phyloP scores from a whole-genome alignment of 2,888 invertebrate genomes.

The Melanophora roralis region DNA sequence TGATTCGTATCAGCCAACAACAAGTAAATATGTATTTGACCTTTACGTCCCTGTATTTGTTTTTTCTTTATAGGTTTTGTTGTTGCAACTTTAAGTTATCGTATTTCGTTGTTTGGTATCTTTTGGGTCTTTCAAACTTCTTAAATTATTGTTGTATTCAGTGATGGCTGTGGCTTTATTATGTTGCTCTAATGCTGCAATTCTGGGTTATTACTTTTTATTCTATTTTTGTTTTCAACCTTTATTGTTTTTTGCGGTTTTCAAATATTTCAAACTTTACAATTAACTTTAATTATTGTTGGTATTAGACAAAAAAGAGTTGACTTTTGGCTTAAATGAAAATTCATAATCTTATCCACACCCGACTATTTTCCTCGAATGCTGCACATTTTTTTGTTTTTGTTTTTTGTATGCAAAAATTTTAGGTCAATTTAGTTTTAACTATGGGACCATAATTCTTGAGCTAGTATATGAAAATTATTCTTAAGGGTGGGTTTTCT shows the following conservation, averaged over 20 bases:
- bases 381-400: no score
- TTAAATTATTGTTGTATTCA: slow-evolving; percentile 23
- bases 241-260: slow-evolving; percentile 40
- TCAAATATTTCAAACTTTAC: slow-evolving; percentile 43
- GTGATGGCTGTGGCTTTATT: slow-evolving; percentile 3
- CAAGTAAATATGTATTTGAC: slow-evolving; percentile 34
- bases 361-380: no score
- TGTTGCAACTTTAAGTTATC: no score
- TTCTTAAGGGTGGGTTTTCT: no score
- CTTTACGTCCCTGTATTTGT: slow-evolving; percentile 55
- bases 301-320: slow-evolving; percentile 17
- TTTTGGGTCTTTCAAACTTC: slow-evolving; percentile 18
- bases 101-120: slow-evolving; percentile 26
- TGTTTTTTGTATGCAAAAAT: no score
- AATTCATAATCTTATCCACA: not conserved
- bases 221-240: not conserved
- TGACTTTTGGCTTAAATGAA: slow-evolving; percentile 21
- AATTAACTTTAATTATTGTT: slow-evolving; percentile 37
- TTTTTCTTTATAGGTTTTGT: not conserved
- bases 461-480: no score
- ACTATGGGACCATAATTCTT: no score
- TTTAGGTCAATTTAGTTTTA: no score
- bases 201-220: slow-evolving; percentile 3
- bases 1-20: not conserved
- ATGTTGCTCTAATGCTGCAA: slow-evolving; percentile 33